phyloP scores from a whole-genome alignment of 2,888 invertebrate species.

The Galerucella nymphaeae region DNA sequence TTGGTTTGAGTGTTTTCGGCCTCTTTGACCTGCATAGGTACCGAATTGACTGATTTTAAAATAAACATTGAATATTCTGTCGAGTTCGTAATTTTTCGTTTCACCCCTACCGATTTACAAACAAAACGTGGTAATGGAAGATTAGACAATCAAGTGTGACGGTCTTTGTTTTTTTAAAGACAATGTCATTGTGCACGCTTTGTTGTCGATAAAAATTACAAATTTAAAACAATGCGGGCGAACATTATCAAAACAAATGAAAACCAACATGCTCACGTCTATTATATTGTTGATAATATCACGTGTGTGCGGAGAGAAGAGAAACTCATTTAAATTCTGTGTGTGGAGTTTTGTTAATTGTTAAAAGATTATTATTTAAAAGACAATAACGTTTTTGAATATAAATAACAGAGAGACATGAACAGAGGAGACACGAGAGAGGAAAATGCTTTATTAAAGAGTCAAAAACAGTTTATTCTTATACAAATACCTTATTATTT shows the following conservation, averaged over 20 bases:
- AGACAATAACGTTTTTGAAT: background rate
- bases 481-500: too few relatives aligned
- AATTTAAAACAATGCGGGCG: conserved; percentile 45
- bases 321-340: conserved; percentile 9
- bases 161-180: conserved; percentile 47
- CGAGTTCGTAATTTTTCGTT: background rate
- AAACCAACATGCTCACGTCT: conserved; percentile 30
- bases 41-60: too few relatives aligned
- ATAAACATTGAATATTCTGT: too few relatives aligned
- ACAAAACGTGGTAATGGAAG: conserved; percentile 26
- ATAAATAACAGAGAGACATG: too few relatives aligned
- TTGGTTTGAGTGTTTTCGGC: too few relatives aligned
- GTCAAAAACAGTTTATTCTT: too few relatives aligned
- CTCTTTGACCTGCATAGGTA: too few relatives aligned
- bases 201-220: conserved; percentile 41
- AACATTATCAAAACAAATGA: conserved; percentile 37
- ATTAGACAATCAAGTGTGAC: conserved; percentile 49
- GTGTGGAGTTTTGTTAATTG: conserved; percentile 1
- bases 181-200: conserved; percentile 40
- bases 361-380: background rate
- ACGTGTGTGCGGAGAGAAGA: conserved; percentile 8
- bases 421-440: too few relatives aligned
- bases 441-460: too few relatives aligned
- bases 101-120: conserved; percentile 11
- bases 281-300: conserved; percentile 25